Evolutionary conservation across 2,888 invertebrate genomes (phyloP), one percentile per base, ranked within the genome.

Genomic region (Volucella inanis): DNA sequence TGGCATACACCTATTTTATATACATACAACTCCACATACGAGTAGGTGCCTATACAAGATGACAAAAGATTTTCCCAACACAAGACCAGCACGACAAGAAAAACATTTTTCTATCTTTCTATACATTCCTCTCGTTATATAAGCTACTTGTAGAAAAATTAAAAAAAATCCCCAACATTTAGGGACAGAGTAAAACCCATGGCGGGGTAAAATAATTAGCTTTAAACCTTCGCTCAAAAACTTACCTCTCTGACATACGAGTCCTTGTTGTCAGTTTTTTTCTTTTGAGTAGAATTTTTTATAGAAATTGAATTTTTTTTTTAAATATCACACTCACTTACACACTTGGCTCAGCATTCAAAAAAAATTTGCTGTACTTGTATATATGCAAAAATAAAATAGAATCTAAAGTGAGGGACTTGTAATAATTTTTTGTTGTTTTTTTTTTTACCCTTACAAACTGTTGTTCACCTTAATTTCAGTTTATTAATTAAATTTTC

Each of bases 241-340:
- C 83, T 84, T 84, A 84, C 83, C 83, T 84, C 22, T 39, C 70
- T 79, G 61, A 65, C 70, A 79, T 65, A 76, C 65, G 76, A 22
- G 80, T 84, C 84, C 84, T 84, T 84, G 67, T 55, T 81, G 45
- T 55, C 54, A 14, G 47, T 50, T 31, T 18, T 55, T 12, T 68
- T 57, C 31, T 68, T 61, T 83, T 59, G 4, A 22, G 55, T 75
- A 18, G 31, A 49, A 22, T 61, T 64, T 61, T 50, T 43, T 65
- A 8, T 22, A 22, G 22, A 22, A 22, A 2, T 22, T 22, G 4
- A 22, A 22, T 22, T 39, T 45, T 71, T n/a, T 15, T 50, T 59
- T 43, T 50, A 64, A 77, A 80, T 85, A 85, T 85, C 85, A 85
- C 85, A 85, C 85, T 81, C 71, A 68, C 67, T 72, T 81, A 72